Base-by-base conservation (phyloP, 2,888 invertebrate species). In the Megaustenia siamemsis region DNA sequence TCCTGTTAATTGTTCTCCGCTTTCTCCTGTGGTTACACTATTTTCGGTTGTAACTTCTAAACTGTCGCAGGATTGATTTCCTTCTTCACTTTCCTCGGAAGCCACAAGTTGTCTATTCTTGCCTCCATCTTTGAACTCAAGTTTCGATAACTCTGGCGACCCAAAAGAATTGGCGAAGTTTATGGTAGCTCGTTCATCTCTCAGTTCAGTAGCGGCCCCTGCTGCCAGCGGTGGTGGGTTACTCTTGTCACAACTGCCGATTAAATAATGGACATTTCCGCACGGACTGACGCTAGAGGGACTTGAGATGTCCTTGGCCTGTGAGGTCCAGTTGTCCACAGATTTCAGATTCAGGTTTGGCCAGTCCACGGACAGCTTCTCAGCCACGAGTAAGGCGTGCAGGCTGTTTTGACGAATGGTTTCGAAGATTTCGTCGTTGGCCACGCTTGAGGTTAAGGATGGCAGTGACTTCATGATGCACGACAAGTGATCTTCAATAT, bases 351-450 rank as follows among this genome's bases (percentile, higher is more conserved):
- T n/a, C 15, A 66, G 4, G 10, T 43, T 24, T 12, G 66, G 45
- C 63, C 66, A 79, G 32, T 66, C 40, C 18, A 53, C 40, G 18
- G 83, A 83, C 32, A 83, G 1, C 1, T 43, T 77, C n/a, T 66
- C 63, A 3, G 83, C 83, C 24, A 35, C 76, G 0, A 83, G 15
- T 10, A 83, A 45, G 10, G 83, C 83, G 3, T 53, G 38, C 1
- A 83, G 12, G 45, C 83, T 83, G 83, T 83, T 83, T 35, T 77
- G 76, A 0, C 83, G 45, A n/a, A 83, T 77, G 1, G 28, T n/a
- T 24, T 83, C 76, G 28, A 83, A 77, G 3, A 73, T 43, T 21
- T 82, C 76, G n/a, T 83, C 83, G 38, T 15, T 32, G 1, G 76
- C 49, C 28, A 40, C 77, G 28, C 35, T 21, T 24, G 32, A 60